These are phyloP conservation scores for Spodoptera picta DNA, from an alignment of 2,888 invertebrate species.

Conservation along the genomic window DNA sequence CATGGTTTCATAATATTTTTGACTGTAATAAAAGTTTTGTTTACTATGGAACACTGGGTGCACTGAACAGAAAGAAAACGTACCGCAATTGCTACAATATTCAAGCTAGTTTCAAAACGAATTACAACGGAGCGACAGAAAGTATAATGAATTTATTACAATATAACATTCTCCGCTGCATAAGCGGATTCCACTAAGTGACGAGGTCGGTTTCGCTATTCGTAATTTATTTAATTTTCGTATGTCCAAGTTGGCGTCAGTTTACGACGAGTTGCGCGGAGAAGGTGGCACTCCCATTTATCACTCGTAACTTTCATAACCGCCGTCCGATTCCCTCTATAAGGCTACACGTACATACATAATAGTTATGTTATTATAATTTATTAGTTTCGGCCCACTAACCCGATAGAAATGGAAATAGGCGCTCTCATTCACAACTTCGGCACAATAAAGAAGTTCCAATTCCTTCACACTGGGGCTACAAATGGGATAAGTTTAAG, in stretches of 20 bases:
- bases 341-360: slow-evolving; percentile 37
- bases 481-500: slow-evolving; percentile 87
- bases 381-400: slow-evolving; percentile 74
- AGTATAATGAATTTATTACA: slow-evolving; percentile 37
- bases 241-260: slow-evolving; percentile 44
- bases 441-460: slow-evolving; percentile 85
- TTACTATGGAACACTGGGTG: too few species aligned
- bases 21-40: too few species aligned
- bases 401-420: slow-evolving; percentile 84
- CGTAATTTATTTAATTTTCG: slow-evolving; percentile 47
- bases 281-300: slow-evolving; percentile 67
- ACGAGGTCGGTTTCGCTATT: slow-evolving; percentile 28
- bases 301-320: slow-evolving; percentile 71
- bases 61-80: too few species aligned
- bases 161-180: slow-evolving; percentile 30
- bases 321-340: slow-evolving; percentile 57
- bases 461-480: slow-evolving; percentile 79
- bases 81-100: too few species aligned
- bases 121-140: slow-evolving; percentile 13
- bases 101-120: slow-evolving; percentile 16
- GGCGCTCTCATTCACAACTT: slow-evolving; percentile 80
- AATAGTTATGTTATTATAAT: slow-evolving; percentile 68
- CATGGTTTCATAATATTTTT: background rate
- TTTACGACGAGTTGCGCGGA: slow-evolving; percentile 59
- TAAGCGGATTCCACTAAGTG: slow-evolving; percentile 34